Percentiles rank a stretch among this genome's conserved stretches.
Conservation (phyloP, 2,797 vertebrate genomes). For the Syngnathus rostellatus region DNA sequence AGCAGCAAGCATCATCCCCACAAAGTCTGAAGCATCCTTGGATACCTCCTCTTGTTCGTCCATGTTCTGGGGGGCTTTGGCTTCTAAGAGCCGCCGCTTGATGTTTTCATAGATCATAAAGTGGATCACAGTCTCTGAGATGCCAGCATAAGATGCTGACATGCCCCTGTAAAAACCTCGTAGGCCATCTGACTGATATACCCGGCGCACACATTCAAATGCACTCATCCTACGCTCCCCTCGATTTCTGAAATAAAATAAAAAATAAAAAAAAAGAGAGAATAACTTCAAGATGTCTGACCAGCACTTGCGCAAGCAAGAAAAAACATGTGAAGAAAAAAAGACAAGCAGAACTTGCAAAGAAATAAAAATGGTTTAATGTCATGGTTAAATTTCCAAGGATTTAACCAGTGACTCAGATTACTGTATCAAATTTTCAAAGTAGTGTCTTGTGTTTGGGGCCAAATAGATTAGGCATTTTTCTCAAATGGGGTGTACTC, state of each 20-base stretch:
- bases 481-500: background rate
- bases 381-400: background rate
- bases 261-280: too few species aligned
- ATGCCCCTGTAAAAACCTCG: constrained; percentile 95
- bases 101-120: constrained; percentile 99
- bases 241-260: constrained; percentile 70
- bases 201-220: constrained; percentile 84
- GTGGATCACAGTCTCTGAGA: constrained; percentile 98
- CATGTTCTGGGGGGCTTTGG: constrained; percentile 78
- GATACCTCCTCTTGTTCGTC: constrained; percentile 80
- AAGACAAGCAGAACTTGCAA: too few species aligned
- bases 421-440: background rate
- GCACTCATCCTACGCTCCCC: constrained; percentile 88
- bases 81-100: constrained; percentile 84
- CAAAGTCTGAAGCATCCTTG: constrained; percentile 88
- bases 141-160: constrained; percentile 95
- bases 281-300: too few species aligned
- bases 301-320: too few species aligned
- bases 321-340: too few species aligned
- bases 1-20: constrained; percentile 95
- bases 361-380: background rate
- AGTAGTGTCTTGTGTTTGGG: background rate
- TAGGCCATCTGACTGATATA: constrained; percentile 86
- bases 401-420: background rate
- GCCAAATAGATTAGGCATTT: background rate